Evolutionary conservation across 1,140 invertebrate species (phyloP).

Genomic region (Ridgeia piscesae): DNA sequence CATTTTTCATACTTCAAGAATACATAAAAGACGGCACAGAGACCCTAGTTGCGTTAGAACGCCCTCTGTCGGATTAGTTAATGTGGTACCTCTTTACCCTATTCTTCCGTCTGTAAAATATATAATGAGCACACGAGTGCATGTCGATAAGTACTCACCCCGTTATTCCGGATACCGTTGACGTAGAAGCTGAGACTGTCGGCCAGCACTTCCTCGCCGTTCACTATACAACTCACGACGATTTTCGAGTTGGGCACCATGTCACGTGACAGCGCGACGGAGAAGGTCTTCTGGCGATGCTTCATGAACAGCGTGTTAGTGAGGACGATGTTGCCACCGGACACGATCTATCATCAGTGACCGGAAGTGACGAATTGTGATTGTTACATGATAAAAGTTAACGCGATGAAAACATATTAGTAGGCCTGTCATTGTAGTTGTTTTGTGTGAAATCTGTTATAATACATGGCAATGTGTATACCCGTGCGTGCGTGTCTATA

Average conservation of each 20-base stretch:
- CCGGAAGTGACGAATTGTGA: neutral
- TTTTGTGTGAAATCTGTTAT: neutral
- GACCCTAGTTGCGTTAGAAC: too few species aligned
- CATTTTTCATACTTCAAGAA: too few species aligned
- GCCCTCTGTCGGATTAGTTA: too few species aligned
- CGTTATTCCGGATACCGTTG: slow-evolving; percentile 76
- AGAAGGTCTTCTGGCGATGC: slow-evolving; percentile 72
- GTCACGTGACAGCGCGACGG: slow-evolving; percentile 84
- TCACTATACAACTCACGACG: slow-evolving; percentile 82
- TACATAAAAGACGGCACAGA: too few species aligned
- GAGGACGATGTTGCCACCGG: slow-evolving; percentile 54
- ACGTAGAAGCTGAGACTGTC: slow-evolving; percentile 93
- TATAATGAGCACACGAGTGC: neutral
- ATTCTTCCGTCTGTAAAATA: too few species aligned
- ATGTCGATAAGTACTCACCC: neutral
- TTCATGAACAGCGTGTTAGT: slow-evolving; percentile 55
- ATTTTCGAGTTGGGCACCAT: slow-evolving; percentile 92
- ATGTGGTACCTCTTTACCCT: too few species aligned
- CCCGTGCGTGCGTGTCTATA: neutral
- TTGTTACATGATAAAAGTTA: neutral
- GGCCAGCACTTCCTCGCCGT: slow-evolving; percentile 82
- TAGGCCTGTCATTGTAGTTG: neutral
- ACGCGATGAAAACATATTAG: neutral
- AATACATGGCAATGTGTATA: neutral
- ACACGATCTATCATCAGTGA: slow-evolving; percentile 47